A percentile compares a stretch with the other conserved stretches of the same genome.
Conservation (phyloP, 2,113 vertebrate genomes). For the Leuciscus idus region DNA sequence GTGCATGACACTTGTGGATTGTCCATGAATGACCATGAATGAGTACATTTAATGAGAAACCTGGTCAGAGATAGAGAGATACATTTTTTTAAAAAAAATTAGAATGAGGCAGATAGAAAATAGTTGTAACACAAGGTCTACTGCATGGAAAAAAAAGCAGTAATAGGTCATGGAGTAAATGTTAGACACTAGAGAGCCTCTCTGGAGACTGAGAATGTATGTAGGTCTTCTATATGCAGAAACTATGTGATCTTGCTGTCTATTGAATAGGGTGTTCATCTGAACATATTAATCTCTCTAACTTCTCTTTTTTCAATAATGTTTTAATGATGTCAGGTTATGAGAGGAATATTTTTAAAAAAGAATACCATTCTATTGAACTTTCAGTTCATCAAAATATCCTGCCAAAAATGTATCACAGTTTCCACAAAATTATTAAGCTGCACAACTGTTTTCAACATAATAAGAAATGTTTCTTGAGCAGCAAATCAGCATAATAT, state of each 20-base stretch:
- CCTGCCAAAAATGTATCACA: not conserved
- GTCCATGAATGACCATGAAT: slow-evolving; percentile 69
- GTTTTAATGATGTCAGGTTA: not conserved
- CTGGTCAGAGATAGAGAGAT: slow-evolving; percentile 67
- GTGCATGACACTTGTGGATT: not conserved
- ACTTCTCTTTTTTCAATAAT: not conserved
- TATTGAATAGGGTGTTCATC: not conserved
- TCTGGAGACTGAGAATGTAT: slow-evolving; percentile 30
- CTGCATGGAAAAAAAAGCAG: not conserved
- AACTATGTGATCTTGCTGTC: not conserved
- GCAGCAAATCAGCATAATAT: not conserved
- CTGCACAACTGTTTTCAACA: not conserved
- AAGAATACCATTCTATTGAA: not conserved
- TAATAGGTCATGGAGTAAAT: slow-evolving; percentile 20
- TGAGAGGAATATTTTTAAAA: not conserved
- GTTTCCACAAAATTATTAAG: not conserved
- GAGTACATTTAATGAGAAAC: slow-evolving; percentile 53
- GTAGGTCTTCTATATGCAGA: slow-evolving; percentile 37
- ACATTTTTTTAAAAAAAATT: no score
- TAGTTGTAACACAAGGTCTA: not conserved
- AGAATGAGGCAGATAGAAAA: not conserved
- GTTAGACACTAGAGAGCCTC: slow-evolving; percentile 17
- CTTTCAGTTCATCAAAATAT: not conserved
- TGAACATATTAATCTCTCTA: slow-evolving; percentile 9
- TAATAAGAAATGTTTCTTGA: not conserved